Evolutionary conservation across 2,113 vertebrate genomes (phyloP).

Genomic region (Cynopterus brachyotis): DNA sequence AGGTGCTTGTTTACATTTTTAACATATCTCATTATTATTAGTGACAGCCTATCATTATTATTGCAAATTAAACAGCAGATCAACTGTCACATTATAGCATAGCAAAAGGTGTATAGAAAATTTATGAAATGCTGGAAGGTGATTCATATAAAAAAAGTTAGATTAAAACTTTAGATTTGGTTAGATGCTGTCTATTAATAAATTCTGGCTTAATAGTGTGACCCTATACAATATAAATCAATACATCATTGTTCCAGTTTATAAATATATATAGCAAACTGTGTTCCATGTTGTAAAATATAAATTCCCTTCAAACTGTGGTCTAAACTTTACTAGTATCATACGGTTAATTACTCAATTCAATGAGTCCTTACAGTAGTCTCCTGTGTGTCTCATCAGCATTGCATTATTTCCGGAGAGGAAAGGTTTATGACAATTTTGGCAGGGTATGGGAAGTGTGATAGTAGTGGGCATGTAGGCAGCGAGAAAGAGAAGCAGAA

Average conservation of each 20-base stretch:
- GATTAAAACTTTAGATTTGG: conserved; percentile 34
- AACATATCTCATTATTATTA: conserved; percentile 61
- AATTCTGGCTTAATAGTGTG: not conserved
- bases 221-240: not conserved
- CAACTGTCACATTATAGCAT: not conserved
- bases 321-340: not conserved
- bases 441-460: accelerated
- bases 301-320: not conserved
- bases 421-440: not conserved
- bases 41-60: conserved; percentile 37
- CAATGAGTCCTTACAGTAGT: not conserved
- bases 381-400: not conserved
- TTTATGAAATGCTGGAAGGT: conserved; percentile 14
- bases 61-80: conserved; percentile 60
- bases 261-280: not conserved
- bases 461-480: accelerated
- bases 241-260: not conserved
- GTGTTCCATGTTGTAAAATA: not conserved
- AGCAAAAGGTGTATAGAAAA: not conserved
- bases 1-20: conserved; percentile 43
- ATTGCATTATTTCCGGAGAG: not conserved
- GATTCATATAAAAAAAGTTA: not conserved
- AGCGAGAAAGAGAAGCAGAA: not conserved
- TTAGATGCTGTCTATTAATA: conserved; percentile 17
- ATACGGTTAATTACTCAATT: not conserved